phyloP scores from a whole-genome alignment of 37 sponge, comb jelly and placozoan genomes.

The Beroe ovata region DNA sequence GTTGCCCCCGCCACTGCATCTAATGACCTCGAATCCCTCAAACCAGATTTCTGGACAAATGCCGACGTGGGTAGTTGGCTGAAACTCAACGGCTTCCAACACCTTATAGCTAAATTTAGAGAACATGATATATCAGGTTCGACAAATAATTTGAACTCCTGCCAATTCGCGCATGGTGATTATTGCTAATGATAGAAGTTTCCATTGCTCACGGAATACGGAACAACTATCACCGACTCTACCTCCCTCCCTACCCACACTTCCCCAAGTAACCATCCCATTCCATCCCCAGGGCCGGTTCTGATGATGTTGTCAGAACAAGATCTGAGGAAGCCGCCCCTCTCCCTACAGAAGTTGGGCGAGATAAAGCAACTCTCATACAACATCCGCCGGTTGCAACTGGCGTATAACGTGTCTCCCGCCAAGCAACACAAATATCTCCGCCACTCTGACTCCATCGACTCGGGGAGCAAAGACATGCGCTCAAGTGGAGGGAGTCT shows the following conservation, averaged over 20 bases:
- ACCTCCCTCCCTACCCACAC: neutral
- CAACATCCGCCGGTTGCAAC: conserved; percentile 41
- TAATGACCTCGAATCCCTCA: conserved; percentile 1
- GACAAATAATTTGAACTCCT: too few relatives aligned
- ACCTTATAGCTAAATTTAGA: neutral
- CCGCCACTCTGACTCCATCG: neutral
- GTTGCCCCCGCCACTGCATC: neutral
- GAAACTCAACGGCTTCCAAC: conserved; percentile 31
- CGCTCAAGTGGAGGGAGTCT: neutral
- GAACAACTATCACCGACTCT: too few relatives aligned
- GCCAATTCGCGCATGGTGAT: too few relatives aligned
- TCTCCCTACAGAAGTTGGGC: conserved; percentile 66
- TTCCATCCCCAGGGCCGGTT: conserved; percentile 33
- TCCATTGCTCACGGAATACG: too few relatives aligned
- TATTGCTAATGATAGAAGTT: too few relatives aligned
- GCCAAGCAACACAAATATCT: neutral
- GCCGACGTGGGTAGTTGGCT: conserved; percentile 52
- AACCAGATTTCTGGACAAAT: conserved; percentile 56
- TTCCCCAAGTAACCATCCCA: neutral
- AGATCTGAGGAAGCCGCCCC: conserved; percentile 62
- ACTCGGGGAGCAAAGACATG: conserved; percentile 29
- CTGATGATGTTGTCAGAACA: conserved; percentile 68
- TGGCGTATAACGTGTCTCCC: conserved; percentile 5
- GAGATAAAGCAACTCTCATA: conserved; percentile 67
- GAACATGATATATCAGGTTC: conserved; percentile 63